These are phyloP conservation scores for Thymelicus sylvestris DNA, from an alignment of 2,888 invertebrate species.

Conservation along the genomic window DNA sequence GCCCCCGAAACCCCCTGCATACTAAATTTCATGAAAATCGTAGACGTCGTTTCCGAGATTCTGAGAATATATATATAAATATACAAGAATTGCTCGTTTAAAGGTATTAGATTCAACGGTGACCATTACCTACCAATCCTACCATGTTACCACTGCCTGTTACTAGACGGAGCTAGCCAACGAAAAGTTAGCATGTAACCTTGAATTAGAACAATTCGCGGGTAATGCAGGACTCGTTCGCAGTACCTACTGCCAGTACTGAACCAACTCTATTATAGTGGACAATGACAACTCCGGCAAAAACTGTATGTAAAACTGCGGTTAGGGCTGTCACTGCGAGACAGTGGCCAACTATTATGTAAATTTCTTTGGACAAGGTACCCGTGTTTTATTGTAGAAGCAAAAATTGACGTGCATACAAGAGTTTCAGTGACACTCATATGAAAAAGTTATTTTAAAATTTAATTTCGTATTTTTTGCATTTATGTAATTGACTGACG, in stretches of 20 bases:
- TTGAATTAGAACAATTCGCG: constrained; percentile 70
- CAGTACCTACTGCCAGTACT: constrained; percentile 32
- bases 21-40: too few species aligned
- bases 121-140: neutral
- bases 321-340: constrained; percentile 33
- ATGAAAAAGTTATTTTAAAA: too few species aligned
- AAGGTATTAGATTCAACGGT: neutral
- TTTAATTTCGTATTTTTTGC: too few species aligned
- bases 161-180: constrained; percentile 27
- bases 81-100: too few species aligned
- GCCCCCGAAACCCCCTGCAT: too few species aligned
- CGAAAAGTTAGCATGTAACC: constrained; percentile 50
- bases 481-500: too few species aligned
- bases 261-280: constrained; percentile 53
- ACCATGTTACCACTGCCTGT: neutral
- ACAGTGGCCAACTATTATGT: neutral
- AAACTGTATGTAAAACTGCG: constrained; percentile 56
- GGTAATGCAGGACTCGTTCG: constrained; percentile 50
- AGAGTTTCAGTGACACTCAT: too few species aligned
- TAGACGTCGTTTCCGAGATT: too few species aligned
- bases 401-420: too few species aligned
- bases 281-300: constrained; percentile 64
- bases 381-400: too few species aligned
- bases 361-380: too few species aligned
- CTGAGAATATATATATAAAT: too few species aligned